Base-by-base conservation (phyloP, 2,888 invertebrate species). In the Petrophora chlorosata region DNA sequence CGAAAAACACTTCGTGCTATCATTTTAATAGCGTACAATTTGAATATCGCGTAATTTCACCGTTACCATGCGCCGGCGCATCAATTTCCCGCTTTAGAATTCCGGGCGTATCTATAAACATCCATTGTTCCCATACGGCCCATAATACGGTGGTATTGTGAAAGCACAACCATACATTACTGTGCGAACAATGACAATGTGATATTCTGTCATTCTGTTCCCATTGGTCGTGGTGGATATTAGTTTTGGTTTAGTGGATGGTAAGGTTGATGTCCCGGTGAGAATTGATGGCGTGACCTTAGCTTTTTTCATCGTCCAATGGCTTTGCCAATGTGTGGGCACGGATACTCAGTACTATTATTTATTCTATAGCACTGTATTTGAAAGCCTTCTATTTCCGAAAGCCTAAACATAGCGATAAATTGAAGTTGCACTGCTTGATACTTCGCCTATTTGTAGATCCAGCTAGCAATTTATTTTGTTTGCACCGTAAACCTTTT, bases 71-170 rank as follows among this genome's bases (percentile, higher is more conserved):
- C 60, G 59, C 65, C 57, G 49, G 63, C 63, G 64, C 64, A 74
- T 67, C 59, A 55, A 53, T 53, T 60, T 58, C 57, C 54, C 63
- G 65, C 70, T 73, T 80, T 79, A 73, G 79, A 80, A 82, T 82
- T 79, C 79, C 77, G 68, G 61, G 63, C 67, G 65, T 65, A 63
- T 61, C 70, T 72, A 71, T 76, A 84, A 85, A 83, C 84, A 84
- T 63, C 72, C 72, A 87, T 86, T 87, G 86, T 87, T 78, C 68
- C 59, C 52, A 60, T 64, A 67, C 65, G 67, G 68, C 68, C 69
- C 44, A 45, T 47, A 38, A 48, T 39, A 65, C 68, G 49, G 55
- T 43, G 47, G 67, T 69, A 71, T 70, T 69, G 67, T 67, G 65
- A 65, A 67, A 67, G 63, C 63, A 51, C 59, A 46, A 64, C 56